Evolutionary conservation across 2,888 invertebrate genomes (phyloP), one percentile per base, ranked within the genome.

Genomic region (Pammene aurita): DNA sequence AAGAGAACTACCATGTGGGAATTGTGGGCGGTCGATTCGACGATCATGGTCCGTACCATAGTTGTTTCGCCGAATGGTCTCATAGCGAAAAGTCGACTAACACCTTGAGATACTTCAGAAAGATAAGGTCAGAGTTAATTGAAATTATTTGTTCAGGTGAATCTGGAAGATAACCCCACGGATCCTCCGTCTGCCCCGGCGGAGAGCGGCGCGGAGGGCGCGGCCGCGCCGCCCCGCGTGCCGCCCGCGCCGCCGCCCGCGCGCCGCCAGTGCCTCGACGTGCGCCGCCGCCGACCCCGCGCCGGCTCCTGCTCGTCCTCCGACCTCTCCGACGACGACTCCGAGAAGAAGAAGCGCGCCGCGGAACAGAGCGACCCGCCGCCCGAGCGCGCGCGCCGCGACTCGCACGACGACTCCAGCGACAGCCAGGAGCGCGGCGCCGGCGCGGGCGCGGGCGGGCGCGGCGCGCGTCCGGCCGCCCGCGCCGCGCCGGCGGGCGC

Each of bases 311-410:
- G 98, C 83, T 98, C 98, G 77, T 98, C 98, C 63, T 98, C 98
- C 0, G 98, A 98, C 86, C 96, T 98, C 7, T 98, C 98, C 71
- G 98, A 98, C 84, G 97, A 97, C 84, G 97, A 97, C 81, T 96
- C 96, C 63, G 97, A 97, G 81, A 94, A 96, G 73, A 97, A 97
- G 84, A 96, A 97, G 82, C 94, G 97, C 65, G 95, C 96, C 13
- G 95, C 96, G 72, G 93, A 96, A 66, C 89, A 90, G 66, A 93
- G 93, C 48, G 93, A 94, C 34, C 84, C 83, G 46, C 93, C 95
- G 52, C 93, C 91, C 7, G 95, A 95, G 75, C 93, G 95, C 48
- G 88, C 95, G 68, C 93, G 96, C 18, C 93, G 96, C 10, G 97
- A 97, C 82, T 96, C 96, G 55, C 96, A 96, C 87, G 97, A 97